phyloP scores from a whole-genome alignment of 2,797 vertebrate species.

The Danio albolineatus region DNA sequence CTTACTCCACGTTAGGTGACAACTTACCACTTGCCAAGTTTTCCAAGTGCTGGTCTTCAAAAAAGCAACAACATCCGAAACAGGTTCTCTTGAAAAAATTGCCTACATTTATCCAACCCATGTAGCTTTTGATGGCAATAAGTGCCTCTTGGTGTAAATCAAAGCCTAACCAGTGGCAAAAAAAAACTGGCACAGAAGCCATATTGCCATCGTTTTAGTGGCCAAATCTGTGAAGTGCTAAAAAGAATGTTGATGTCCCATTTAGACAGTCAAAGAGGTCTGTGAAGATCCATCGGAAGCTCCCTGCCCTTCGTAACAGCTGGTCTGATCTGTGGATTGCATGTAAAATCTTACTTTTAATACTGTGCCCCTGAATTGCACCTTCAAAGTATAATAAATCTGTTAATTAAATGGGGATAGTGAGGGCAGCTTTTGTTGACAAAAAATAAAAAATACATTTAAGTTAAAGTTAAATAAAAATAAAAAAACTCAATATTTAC shows the following conservation, averaged over 20 bases:
- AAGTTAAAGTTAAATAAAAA: too few species aligned
- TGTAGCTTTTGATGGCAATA: constrained; percentile 32
- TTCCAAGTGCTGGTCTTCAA: neutral
- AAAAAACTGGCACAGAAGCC: constrained; percentile 1
- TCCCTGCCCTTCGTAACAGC: neutral
- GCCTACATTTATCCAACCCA: neutral
- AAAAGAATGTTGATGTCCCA: constrained; percentile 33
- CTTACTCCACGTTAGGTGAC: too few species aligned
- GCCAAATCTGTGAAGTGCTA: constrained; percentile 32
- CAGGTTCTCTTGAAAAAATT: neutral
- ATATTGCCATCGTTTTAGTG: neutral
- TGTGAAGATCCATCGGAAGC: constrained; percentile 12
- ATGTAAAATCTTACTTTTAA: neutral
- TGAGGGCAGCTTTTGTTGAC: too few species aligned
- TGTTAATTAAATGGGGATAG: too few species aligned
- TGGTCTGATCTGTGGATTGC: constrained; percentile 1
- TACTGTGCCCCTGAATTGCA: neutral
- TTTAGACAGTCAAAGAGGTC: constrained; percentile 26
- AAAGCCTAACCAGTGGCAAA: constrained; percentile 26
- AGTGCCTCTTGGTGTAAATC: constrained; percentile 13
- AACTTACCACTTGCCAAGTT: too few species aligned
- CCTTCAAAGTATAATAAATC: too few species aligned
- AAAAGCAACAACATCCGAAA: neutral
- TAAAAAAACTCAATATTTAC: too few species aligned
- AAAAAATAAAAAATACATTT: too few species aligned